These are phyloP conservation scores for Cetoscarus ocellatus DNA, from an alignment of 2,797 vertebrate genomes.

Conservation along the genomic window DNA sequence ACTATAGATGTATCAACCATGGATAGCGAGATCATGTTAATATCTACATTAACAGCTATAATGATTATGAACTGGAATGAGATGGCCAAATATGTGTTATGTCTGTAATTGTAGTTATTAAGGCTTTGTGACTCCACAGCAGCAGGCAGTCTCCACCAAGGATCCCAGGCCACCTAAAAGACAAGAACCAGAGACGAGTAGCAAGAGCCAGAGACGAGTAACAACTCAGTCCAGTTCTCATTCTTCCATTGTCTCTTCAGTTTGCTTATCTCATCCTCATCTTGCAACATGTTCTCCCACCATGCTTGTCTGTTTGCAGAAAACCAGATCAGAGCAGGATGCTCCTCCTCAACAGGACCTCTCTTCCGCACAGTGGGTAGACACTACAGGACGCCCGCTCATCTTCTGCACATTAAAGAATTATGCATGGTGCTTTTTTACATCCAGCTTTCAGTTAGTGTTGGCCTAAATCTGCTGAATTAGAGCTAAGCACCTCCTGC, in stretches of 20 bases:
- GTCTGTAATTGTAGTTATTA: too few relatives aligned
- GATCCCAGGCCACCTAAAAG: too few relatives aligned
- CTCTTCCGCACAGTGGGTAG: conserved; percentile 37
- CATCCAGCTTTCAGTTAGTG: conserved; percentile 15
- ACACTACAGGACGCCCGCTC: conserved; percentile 30
- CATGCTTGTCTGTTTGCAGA: conserved; percentile 22
- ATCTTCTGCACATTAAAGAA: conserved; percentile 38
- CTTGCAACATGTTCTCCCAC: background rate
- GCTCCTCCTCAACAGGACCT: conserved; percentile 22
- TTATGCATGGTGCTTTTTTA: conserved; percentile 24
- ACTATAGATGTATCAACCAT: too few relatives aligned
- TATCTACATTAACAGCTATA: too few relatives aligned
- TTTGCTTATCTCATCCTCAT: background rate
- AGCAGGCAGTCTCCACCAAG: too few relatives aligned
- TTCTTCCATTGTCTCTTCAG: conserved; percentile 7
- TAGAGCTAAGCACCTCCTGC: conserved; percentile 43
- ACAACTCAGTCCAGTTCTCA: background rate
- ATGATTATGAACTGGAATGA: too few relatives aligned
- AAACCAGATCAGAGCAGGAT: conserved; percentile 40
- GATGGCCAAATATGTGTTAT: too few relatives aligned
- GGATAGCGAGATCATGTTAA: too few relatives aligned
- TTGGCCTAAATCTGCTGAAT: conserved; percentile 35
- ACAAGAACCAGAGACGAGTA: too few relatives aligned
- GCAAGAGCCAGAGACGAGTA: too few relatives aligned
- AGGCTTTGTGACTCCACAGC: too few relatives aligned